Evolutionary conservation across 2,888 invertebrate species (phyloP).

Genomic region (Dysmachus trigonus): DNA sequence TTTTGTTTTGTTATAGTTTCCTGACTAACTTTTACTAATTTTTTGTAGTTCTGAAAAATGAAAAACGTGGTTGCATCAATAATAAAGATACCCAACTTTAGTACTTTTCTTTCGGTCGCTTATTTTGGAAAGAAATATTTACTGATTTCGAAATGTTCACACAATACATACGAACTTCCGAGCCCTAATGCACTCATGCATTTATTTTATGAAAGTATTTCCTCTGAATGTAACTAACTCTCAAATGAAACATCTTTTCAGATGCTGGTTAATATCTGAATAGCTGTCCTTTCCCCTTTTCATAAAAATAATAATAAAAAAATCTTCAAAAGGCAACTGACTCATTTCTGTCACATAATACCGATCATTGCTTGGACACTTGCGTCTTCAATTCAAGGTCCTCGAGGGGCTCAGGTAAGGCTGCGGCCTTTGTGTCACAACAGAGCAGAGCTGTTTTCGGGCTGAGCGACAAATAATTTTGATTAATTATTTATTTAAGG

Average conservation of each 20-base stretch:
- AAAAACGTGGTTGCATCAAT: too few species aligned
- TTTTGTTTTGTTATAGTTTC: too few species aligned
- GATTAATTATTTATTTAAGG: conserved; percentile 40
- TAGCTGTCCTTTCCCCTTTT: neutral
- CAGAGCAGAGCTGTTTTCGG: conserved; percentile 25
- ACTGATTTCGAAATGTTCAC: too few species aligned
- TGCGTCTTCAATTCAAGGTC: neutral
- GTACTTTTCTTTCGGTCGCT: too few species aligned
- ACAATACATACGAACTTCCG: too few species aligned
- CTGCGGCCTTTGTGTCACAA: conserved; percentile 23
- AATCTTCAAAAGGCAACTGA: neutral
- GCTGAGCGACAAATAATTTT: conserved; percentile 30
- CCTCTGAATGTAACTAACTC: neutral
- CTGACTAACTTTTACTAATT: too few species aligned
- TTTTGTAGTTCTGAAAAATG: too few species aligned
- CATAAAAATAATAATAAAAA: neutral
- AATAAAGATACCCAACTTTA: too few species aligned
- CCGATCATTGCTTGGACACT: neutral
- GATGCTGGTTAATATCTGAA: neutral
- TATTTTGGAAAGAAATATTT: too few species aligned
- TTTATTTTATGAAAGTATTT: neutral
- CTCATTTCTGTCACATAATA: neutral
- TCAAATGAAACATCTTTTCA: neutral
- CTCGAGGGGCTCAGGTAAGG: neutral
- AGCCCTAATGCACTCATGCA: too few species aligned